Evolutionary conservation across 2,888 invertebrate species (phyloP).

Genomic region (Diloba caeruleocephala): DNA sequence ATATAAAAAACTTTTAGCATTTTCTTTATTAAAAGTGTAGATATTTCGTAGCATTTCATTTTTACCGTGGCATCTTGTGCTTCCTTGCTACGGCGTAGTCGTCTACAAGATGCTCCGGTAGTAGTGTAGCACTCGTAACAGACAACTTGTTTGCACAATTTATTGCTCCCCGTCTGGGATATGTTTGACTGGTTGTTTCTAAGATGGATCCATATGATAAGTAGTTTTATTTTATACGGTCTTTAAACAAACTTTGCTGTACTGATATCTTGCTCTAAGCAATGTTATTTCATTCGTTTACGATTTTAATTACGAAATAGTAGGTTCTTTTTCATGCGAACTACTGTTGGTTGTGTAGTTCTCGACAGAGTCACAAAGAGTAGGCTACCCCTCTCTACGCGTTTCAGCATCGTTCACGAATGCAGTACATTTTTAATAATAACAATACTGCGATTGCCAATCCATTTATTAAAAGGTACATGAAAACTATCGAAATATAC

Average conservation of each 20-base stretch:
- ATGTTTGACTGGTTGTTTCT: conserved; percentile 56
- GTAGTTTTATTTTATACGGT: conserved; percentile 37
- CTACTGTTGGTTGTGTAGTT: too few species aligned
- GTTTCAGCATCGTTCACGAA: too few species aligned
- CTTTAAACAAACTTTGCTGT: conserved; percentile 14
- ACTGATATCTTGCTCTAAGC: conserved; percentile 6
- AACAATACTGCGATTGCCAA: too few species aligned
- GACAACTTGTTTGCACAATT: conserved; percentile 66
- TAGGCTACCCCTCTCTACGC: too few species aligned
- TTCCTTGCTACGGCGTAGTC: conserved; percentile 48
- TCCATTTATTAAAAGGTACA: too few species aligned
- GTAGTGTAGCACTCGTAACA: conserved; percentile 56
- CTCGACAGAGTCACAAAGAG: too few species aligned
- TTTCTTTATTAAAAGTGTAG: too few species aligned
- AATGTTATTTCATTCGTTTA: conserved; percentile 1
- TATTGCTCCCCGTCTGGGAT: conserved; percentile 60
- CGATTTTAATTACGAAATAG: too few species aligned
- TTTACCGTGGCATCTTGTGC: conserved; percentile 24
- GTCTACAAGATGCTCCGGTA: conserved; percentile 57
- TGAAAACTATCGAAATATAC: too few species aligned
- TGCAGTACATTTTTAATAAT: too few species aligned
- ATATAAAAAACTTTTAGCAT: not conserved
- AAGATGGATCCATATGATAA: conserved; percentile 32
- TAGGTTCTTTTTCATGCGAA: too few species aligned
- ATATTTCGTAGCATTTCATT: conserved; percentile 9